These are phyloP conservation scores for Melieria omissa DNA, from an alignment of 2,888 invertebrate species.

Conservation along the genomic window DNA sequence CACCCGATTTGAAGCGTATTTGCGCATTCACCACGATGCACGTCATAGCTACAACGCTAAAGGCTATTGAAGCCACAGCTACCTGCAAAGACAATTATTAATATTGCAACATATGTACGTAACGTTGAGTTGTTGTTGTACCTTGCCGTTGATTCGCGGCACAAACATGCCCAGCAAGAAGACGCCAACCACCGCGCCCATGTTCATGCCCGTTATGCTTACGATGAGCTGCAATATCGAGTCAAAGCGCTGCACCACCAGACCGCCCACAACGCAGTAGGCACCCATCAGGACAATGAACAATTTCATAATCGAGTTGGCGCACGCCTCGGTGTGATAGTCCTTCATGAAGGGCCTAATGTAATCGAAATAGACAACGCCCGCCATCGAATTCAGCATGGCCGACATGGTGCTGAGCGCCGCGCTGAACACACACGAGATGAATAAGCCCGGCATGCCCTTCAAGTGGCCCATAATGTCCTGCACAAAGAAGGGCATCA, in stretches of 20 bases:
- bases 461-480: constrained; percentile 68
- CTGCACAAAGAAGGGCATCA: constrained; percentile 72
- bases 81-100: constrained; percentile 41
- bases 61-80: constrained; percentile 56
- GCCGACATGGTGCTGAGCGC: constrained; percentile 72
- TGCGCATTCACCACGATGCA: constrained; percentile 62
- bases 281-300: constrained; percentile 68
- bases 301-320: constrained; percentile 68
- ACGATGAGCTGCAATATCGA: constrained; percentile 69
- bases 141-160: constrained; percentile 71
- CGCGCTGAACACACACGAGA: constrained; percentile 73
- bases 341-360: constrained; percentile 64
- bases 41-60: constrained; percentile 56
- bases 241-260: constrained; percentile 66
- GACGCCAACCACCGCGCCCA: constrained; percentile 75
- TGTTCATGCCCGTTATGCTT: constrained; percentile 67
- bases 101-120: too few species aligned
- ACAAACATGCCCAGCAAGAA: constrained; percentile 77
- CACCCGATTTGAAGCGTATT: constrained; percentile 53
- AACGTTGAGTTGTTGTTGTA: constrained; percentile 25
- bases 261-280: constrained; percentile 71
- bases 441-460: constrained; percentile 72
- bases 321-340: constrained; percentile 65
- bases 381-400: constrained; percentile 69
- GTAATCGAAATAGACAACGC: constrained; percentile 71